Conservation (phyloP, 1,140 invertebrate species). For the Tetranychus urticae region DNA sequence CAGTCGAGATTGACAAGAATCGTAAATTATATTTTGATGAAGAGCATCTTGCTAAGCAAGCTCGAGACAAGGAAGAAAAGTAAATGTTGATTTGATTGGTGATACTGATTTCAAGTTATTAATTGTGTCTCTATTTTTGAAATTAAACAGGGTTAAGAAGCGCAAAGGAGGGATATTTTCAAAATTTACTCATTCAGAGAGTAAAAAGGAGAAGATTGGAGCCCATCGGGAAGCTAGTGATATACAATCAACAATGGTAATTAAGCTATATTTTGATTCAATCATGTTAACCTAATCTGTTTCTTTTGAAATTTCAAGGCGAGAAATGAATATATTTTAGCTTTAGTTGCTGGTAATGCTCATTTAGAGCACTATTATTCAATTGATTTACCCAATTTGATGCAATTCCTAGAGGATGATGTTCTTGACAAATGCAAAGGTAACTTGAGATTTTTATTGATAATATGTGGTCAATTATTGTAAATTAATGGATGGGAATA, state of each 20-base stretch:
- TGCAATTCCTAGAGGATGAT: conserved; percentile 30
- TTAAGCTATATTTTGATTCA: conserved; percentile 14
- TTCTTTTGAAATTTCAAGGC: conserved; percentile 22
- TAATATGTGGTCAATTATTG: background rate
- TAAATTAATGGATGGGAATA: background rate
- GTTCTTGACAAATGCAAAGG: conserved; percentile 9
- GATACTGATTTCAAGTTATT: background rate
- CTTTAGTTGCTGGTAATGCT: conserved; percentile 74
- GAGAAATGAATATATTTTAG: conserved; percentile 76
- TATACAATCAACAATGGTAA: conserved; percentile 55
- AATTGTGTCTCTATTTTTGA: background rate
- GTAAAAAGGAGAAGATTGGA: conserved; percentile 9
- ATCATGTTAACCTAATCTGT: background rate
- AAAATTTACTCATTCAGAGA: conserved; percentile 11
- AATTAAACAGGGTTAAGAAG: conserved; percentile 6
- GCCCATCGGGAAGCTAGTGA: conserved; percentile 69
- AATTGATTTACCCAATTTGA: conserved; percentile 62
- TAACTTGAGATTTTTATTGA: background rate
- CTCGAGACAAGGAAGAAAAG: conserved; percentile 88
- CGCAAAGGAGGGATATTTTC: conserved; percentile 10
- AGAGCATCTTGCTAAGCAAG: conserved; percentile 78
- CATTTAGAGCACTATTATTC: conserved; percentile 80
- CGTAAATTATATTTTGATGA: conserved; percentile 89
- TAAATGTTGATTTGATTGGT: conserved; percentile 19
- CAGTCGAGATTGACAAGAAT: conserved; percentile 71